Percentiles rank a stretch among this genome's conserved stretches.
These are phyloP conservation scores for Stramonita haemastoma DNA, from an alignment of 2,888 invertebrate genomes.

Conservation along the genomic window DNA sequence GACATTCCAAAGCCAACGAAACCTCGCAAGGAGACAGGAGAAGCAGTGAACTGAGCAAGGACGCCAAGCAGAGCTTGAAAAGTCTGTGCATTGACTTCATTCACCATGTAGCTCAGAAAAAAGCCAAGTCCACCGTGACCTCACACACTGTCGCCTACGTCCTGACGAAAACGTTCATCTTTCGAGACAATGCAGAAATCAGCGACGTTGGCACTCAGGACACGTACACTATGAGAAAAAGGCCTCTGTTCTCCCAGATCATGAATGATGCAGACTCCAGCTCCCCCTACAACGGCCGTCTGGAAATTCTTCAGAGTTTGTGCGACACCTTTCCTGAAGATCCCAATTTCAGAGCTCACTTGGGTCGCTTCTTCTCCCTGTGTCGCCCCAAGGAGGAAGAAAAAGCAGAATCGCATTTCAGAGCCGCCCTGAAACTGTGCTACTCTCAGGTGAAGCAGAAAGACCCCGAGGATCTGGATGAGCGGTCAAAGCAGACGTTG, in stretches of 20 bases:
- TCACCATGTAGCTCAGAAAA: constrained; percentile 50
- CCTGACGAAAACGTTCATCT: constrained; percentile 56
- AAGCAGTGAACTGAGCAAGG: constrained; percentile 41
- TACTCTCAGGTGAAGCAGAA: not conserved
- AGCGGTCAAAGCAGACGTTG: constrained; percentile 50
- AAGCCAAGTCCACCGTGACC: constrained; percentile 37
- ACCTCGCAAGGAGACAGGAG: not conserved
- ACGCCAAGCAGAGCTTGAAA: constrained; percentile 49
- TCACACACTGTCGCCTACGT: constrained; percentile 49
- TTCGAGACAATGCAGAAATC: constrained; percentile 54
- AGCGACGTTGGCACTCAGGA: constrained; percentile 50
- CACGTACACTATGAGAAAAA: constrained; percentile 30
- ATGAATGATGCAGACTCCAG: constrained; percentile 53
- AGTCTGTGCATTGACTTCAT: constrained; percentile 53
- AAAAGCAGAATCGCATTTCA: constrained; percentile 53
- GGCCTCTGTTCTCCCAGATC: constrained; percentile 52
- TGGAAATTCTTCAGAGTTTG: constrained; percentile 52
- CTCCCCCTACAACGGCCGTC: constrained; percentile 53
- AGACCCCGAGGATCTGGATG: constrained; percentile 32
- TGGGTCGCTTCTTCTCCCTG: constrained; percentile 56
- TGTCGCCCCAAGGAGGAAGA: constrained; percentile 56
- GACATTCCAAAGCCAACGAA: too few relatives aligned
- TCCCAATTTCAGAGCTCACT: constrained; percentile 56
- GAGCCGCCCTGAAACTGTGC: constrained; percentile 51
- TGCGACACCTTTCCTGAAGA: constrained; percentile 55